A percentile compares a stretch with the other conserved stretches of the same genome.
Conservation (phyloP, 2,888 invertebrate genomes). For the Amblyjoppa proteus region DNA sequence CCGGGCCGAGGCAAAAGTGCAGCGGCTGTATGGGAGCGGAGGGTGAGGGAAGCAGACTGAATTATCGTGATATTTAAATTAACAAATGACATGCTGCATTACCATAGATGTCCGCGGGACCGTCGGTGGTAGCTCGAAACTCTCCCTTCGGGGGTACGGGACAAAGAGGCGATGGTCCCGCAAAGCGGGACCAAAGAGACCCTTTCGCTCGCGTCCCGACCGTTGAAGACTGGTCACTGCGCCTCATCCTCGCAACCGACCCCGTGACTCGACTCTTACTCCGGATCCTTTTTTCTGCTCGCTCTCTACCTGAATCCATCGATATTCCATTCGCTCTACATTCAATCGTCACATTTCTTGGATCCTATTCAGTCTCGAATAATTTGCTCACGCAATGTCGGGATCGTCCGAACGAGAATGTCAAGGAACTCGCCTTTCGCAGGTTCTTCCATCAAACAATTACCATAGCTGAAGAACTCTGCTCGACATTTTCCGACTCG, state of each 20-base stretch:
- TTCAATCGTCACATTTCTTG: background rate
- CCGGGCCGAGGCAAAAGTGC: slow-evolving; percentile 62
- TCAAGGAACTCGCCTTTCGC: background rate
- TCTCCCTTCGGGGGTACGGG: slow-evolving; percentile 66
- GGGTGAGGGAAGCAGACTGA: slow-evolving; percentile 78
- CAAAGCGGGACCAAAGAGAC: slow-evolving; percentile 19
- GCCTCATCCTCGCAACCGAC: slow-evolving; percentile 16
- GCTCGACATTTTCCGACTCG: background rate
- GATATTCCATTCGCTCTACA: background rate
- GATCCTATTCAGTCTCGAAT: background rate
- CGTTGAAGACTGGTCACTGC: slow-evolving; percentile 19
- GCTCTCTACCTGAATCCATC: slow-evolving; percentile 12
- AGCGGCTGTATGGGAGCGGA: slow-evolving; percentile 47
- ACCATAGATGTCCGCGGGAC: slow-evolving; percentile 79
- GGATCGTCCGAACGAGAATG: background rate
- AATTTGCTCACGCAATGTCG: background rate
- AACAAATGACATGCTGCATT: slow-evolving; percentile 83
- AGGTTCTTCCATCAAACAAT: background rate
- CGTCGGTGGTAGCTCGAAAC: slow-evolving; percentile 75
- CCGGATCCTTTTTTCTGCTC: background rate
- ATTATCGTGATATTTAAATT: slow-evolving; percentile 83
- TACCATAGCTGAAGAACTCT: background rate
- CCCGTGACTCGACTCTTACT: slow-evolving; percentile 3
- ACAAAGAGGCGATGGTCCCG: slow-evolving; percentile 64
- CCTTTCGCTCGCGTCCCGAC: slow-evolving; percentile 40